phyloP scores from a whole-genome alignment of 2,113 vertebrate genomes.

The Thryonomys swinderianus region DNA sequence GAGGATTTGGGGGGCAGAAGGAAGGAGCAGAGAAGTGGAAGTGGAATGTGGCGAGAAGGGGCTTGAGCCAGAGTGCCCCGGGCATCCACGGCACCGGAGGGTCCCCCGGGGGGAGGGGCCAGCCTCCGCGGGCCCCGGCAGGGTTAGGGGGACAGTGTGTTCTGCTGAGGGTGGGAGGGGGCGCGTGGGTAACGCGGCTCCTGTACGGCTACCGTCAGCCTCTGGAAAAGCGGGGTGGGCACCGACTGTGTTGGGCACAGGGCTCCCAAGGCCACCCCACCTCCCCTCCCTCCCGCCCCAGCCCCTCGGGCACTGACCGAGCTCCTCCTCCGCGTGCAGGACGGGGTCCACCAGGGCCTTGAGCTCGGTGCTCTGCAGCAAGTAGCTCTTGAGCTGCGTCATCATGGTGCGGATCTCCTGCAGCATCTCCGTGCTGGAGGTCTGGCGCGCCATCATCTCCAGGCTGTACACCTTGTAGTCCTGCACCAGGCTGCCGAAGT shows the following conservation, averaged over 20 bases:
- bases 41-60: too few species aligned
- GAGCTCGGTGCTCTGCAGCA: constrained; percentile 96
- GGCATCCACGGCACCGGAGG: not conserved
- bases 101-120: not conserved
- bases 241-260: not conserved
- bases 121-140: not conserved
- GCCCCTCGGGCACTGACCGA: constrained; percentile 84
- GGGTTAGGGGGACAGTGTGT: too few species aligned
- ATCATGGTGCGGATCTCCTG: constrained; percentile 99
- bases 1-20: not conserved
- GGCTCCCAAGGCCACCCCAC: not conserved
- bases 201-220: not conserved
- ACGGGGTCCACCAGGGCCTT: constrained; percentile 90
- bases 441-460: constrained; percentile 95
- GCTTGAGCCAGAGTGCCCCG: not conserved
- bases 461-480: constrained; percentile 95
- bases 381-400: constrained; percentile 98
- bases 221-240: not conserved
- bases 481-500: constrained; percentile 95
- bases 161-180: too few species aligned
- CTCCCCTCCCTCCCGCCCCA: not conserved
- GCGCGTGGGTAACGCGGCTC: too few species aligned
- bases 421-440: constrained; percentile 95
- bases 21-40: not conserved
- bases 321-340: constrained; percentile 88